Percentiles rank a stretch among this genome's conserved stretches.
phyloP scores from a whole-genome alignment of 2,797 vertebrate genomes.

The Bucorvus abyssinicus region DNA sequence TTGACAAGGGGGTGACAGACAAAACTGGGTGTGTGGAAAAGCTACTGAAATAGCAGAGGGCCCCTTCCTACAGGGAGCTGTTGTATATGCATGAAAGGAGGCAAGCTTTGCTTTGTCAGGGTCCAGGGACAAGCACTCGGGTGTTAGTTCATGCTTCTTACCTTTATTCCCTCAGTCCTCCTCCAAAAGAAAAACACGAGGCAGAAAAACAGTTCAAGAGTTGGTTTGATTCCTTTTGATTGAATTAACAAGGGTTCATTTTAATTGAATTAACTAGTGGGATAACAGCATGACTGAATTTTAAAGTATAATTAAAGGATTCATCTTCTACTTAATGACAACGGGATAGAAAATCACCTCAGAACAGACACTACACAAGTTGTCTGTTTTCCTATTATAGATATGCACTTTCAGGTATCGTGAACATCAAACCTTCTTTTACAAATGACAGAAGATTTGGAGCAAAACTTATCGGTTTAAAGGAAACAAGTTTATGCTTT shows the following conservation, averaged over 20 bases:
- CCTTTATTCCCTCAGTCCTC: background rate
- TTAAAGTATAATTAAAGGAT: constrained; percentile 46
- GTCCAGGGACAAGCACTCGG: background rate
- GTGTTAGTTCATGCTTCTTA: background rate
- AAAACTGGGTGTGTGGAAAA: background rate
- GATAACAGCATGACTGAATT: constrained; percentile 10
- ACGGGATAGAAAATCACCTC: constrained; percentile 32
- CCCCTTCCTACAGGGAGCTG: background rate
- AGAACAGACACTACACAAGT: background rate
- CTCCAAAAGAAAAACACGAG: background rate
- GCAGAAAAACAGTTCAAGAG: background rate
- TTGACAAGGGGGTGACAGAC: background rate
- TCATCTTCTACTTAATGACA: constrained; percentile 34
- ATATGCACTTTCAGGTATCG: constrained; percentile 31
- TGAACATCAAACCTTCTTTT: background rate
- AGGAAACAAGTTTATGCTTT: background rate
- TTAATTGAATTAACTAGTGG: constrained; percentile 42
- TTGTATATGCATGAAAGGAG: background rate
- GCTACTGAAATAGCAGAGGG: background rate
- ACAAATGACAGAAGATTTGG: background rate
- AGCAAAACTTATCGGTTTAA: background rate
- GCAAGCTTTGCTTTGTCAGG: background rate
- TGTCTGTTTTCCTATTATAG: background rate
- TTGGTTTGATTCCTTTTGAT: constrained; percentile 32
- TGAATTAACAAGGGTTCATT: constrained; percentile 39